Base-by-base conservation (phyloP, 2,797 vertebrate genomes). In the Darevskia nairensis region DNA sequence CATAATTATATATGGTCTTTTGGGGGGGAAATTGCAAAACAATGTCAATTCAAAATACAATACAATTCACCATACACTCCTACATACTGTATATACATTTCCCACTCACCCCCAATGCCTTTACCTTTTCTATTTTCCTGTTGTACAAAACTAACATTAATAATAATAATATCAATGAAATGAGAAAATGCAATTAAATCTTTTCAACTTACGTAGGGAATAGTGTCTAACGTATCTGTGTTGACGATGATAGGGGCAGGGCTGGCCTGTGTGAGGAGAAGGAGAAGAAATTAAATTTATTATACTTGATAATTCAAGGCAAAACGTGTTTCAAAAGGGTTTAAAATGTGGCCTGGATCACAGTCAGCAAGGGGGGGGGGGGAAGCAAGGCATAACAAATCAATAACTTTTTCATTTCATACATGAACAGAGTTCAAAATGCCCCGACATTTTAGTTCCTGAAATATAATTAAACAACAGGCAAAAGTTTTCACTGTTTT, bases 191-290 rank as follows among this genome's bases (percentile, higher is more conserved):
- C 80, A 86, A 91, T 64, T 64, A 82, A 64, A 93, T 90, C 76
- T 19, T 23, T 66, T 90, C 89, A 94, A 98, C 98, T 99, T 97
- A 99, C 98, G 76, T 99, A 99, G 93, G 98, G 98, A 95, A 98
- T 98, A 3, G 98, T 98, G 90, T 99, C 98, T 98, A 99, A 95
- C 41, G 98, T 98, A 96, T 99, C 98, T 94, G 98, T 99, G 96
- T 99, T 99, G 96, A 99, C 98, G 95, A 99, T 98, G 94, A 99
- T 98, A 89, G 98, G 98, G 91, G 98, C 98, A 91, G 98, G 98
- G 87, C 98, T 99, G 91, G 98, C 98, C 98, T 99, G 94, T 91
- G 92, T 95, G 23, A 89, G 46, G 13, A 91, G 88, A 90, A 89
- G 35, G 6, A 44, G 27, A 13, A 87, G 13, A 91, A 78, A 90